Evolutionary conservation across 2,797 vertebrate genomes (phyloP).

Genomic region (Spondyliosoma cantharus): DNA sequence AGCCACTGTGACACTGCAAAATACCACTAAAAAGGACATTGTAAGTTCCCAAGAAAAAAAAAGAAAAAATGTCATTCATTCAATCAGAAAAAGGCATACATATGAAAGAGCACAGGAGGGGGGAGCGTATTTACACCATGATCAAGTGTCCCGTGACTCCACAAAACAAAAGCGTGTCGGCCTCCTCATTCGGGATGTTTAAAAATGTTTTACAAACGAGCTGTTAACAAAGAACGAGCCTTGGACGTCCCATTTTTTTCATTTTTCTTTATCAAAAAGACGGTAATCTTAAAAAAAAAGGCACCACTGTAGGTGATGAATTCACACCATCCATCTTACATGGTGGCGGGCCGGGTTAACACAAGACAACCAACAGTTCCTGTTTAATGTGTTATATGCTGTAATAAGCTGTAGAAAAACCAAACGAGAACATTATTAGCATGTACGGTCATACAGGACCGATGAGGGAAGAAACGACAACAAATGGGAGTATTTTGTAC

Average conservation of each 20-base stretch:
- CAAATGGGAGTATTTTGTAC: slow-evolving; percentile 57
- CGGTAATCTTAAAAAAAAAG: slow-evolving; percentile 69
- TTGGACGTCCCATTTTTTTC: slow-evolving; percentile 62
- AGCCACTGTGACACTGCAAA: slow-evolving; percentile 83
- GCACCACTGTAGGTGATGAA: slow-evolving; percentile 82
- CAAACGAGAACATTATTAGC: slow-evolving; percentile 61
- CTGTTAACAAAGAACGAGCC: slow-evolving; percentile 69
- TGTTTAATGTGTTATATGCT: slow-evolving; percentile 60
- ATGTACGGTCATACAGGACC: slow-evolving; percentile 59
- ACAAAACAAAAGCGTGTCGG: slow-evolving; percentile 70
- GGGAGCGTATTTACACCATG: slow-evolving; percentile 77
- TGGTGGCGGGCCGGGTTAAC: slow-evolving; percentile 65
- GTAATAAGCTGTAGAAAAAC: slow-evolving; percentile 69
- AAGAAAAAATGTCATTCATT: slow-evolving; percentile 71
- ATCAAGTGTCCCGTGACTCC: slow-evolving; percentile 71
- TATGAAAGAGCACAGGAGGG: slow-evolving; percentile 74
- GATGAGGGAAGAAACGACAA: slow-evolving; percentile 45
- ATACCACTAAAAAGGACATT: slow-evolving; percentile 78
- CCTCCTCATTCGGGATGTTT: slow-evolving; percentile 69
- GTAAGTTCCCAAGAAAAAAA: slow-evolving; percentile 66
- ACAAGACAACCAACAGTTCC: slow-evolving; percentile 72
- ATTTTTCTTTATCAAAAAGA: slow-evolving; percentile 75
- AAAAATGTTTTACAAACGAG: slow-evolving; percentile 77
- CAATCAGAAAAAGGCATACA: slow-evolving; percentile 68
- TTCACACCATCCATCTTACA: slow-evolving; percentile 63